These are phyloP conservation scores for Drosophila kuntzei DNA, from an alignment of 2,888 invertebrate genomes.

Conservation along the genomic window DNA sequence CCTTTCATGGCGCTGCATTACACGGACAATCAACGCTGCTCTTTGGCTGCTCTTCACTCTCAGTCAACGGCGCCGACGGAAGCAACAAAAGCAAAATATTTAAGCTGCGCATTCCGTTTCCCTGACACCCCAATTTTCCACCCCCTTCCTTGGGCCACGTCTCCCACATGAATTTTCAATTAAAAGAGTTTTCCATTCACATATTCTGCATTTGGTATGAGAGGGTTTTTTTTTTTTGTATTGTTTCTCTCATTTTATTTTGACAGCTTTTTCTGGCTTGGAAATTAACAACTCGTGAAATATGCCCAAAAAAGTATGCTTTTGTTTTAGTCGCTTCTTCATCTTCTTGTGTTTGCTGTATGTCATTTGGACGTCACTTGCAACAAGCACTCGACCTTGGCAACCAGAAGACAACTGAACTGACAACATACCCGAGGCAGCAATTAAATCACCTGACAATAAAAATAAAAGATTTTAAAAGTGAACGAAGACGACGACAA, in stretches of 20 bases:
- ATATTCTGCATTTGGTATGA: constrained; percentile 20
- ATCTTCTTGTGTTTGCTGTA: constrained; percentile 4
- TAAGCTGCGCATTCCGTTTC: constrained; percentile 54
- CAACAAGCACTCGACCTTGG: constrained; percentile 47
- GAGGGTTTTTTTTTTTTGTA: constrained; percentile 14
- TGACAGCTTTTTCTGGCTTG: constrained; percentile 50
- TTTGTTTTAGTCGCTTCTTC: constrained; percentile 32
- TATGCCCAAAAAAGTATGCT: constrained; percentile 70
- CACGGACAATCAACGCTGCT: constrained; percentile 73
- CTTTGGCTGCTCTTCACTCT: constrained; percentile 8
- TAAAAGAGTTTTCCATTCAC: constrained; percentile 60
- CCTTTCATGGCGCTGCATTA: constrained; percentile 61
- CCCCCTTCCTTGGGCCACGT: background rate
- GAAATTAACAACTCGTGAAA: constrained; percentile 72
- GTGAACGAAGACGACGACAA: background rate
- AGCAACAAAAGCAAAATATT: constrained; percentile 64
- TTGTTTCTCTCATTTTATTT: constrained; percentile 36
- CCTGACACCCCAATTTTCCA: constrained; percentile 6
- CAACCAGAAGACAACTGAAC: constrained; percentile 36
- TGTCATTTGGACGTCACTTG: constrained; percentile 27
- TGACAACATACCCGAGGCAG: constrained; percentile 52
- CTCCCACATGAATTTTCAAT: constrained; percentile 71
- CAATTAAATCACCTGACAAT: constrained; percentile 72
- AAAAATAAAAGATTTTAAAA: constrained; percentile 33
- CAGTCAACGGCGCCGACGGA: constrained; percentile 41